Evolutionary conservation across 2,888 invertebrate genomes (phyloP), one percentile per base, ranked within the genome.

Genomic region (Parelbella ahira): DNA sequence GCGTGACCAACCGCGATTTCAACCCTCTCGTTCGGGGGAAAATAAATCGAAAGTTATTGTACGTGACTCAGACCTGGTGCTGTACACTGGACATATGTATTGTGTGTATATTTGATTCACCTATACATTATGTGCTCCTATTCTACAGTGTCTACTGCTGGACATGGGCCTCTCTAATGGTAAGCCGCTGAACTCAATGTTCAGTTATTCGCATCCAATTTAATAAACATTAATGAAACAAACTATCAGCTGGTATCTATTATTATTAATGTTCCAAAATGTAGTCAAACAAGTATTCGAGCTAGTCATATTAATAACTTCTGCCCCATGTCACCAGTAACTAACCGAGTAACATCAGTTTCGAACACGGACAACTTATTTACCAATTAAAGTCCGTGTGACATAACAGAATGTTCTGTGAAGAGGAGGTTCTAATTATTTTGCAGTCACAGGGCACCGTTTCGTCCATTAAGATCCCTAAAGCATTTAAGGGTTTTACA

Each of bases 401-500:
- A 38, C 30, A 30, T 21, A 23, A 21, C 37, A 2, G 15, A 23
- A 15, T 23, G 29, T 19, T 25, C 27, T 41, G 28, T 33, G 20
- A 27, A 19, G 21, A 19, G 18, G n/a, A 41, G 7, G 23, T 7
- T 29, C 12, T 13, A 29, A 38, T 51, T 56, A 59, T 56, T 60
- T 62, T 60, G 55, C 58, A 54, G 60, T 68, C 63, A 68, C 70
- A 68, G 54, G 60, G 67, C 62, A 63, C 62, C 58, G 64, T 56
- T n/a, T n/a, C n/a, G 47, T 50, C 59, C 65, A 68, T 65, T 67
- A 67, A 67, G 57, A 58, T 48, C 56, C 51, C 48, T 54, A 63
- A 58, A 64, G 60, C 59, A 63, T 70, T 63, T 63, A 68, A 68
- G 63, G 66, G 70, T 62, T 66, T 62, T 60, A n/a, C n/a, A n/a